Conservation (phyloP, 2,888 invertebrate genomes). For the Phyto melanocephala region DNA sequence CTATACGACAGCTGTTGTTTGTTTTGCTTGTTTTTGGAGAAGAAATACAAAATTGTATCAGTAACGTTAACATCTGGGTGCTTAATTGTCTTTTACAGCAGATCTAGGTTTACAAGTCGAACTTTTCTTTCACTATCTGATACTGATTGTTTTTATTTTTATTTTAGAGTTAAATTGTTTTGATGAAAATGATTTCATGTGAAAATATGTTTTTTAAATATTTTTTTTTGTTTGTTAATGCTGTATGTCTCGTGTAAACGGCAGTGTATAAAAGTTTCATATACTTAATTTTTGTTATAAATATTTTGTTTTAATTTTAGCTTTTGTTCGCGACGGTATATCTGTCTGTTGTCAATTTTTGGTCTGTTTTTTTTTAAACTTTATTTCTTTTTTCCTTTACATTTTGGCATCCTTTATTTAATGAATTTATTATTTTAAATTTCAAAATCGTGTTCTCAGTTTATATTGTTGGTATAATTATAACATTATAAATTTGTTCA, state of each 20-base stretch:
- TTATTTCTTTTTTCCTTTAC: not conserved
- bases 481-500: slow-evolving; percentile 13
- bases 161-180: no score
- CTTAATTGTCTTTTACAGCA: no score
- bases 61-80: no score
- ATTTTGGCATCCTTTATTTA: slow-evolving; percentile 40
- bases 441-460: slow-evolving; percentile 25
- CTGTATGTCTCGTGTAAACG: slow-evolving; percentile 52
- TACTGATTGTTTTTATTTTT: no score
- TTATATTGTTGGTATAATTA: slow-evolving; percentile 15
- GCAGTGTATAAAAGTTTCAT: slow-evolving; percentile 59
- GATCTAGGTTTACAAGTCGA: no score
- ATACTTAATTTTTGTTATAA: slow-evolving; percentile 19
- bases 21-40: no score
- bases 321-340: slow-evolving; percentile 25
- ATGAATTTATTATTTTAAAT: not conserved
- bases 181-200: not conserved
- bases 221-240: not conserved
- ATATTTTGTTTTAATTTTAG: not conserved
- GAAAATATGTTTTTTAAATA: not conserved
- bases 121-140: no score
- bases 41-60: no score
- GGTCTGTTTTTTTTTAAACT: slow-evolving; percentile 31
- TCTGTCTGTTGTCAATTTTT: slow-evolving; percentile 9
- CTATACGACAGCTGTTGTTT: no score